Evolutionary conservation across 2,888 invertebrate genomes (phyloP).

Genomic region (Adelphocoris suturalis): DNA sequence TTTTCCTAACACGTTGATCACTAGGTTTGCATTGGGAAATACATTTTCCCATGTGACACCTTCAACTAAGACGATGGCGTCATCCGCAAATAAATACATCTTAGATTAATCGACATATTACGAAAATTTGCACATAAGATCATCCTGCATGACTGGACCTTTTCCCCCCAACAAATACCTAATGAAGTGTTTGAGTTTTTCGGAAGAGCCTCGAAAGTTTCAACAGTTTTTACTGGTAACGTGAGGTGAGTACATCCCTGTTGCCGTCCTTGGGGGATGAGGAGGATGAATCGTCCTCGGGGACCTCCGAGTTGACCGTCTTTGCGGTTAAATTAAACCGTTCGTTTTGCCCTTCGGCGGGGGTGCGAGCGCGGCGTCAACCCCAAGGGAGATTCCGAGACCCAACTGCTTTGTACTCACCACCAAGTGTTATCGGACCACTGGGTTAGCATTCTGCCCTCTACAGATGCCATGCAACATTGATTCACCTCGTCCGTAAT

Average conservation of each 20-base stretch:
- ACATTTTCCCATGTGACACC: too few species aligned
- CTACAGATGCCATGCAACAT: neutral
- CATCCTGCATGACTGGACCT: too few species aligned
- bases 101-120: too few species aligned
- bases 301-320: neutral
- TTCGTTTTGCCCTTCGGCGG: neutral
- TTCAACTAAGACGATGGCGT: too few species aligned
- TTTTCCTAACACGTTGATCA: too few species aligned
- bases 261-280: neutral
- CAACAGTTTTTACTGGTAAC: neutral
- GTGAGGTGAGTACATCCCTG: neutral
- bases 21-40: too few species aligned
- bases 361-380: neutral
- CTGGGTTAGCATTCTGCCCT: neutral
- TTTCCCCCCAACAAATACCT: neutral
- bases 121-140: too few species aligned
- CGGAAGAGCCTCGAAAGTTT: neutral
- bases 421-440: neutral
- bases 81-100: too few species aligned
- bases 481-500: neutral
- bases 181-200: neutral
- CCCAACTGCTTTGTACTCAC: neutral
- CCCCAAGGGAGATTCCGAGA: neutral
- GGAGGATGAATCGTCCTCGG: slow-evolving; percentile 5
- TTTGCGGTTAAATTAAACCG: slow-evolving; percentile 10